Base-by-base conservation (phyloP, 2,888 invertebrate genomes). In the Polydrusus pterygomalis region DNA sequence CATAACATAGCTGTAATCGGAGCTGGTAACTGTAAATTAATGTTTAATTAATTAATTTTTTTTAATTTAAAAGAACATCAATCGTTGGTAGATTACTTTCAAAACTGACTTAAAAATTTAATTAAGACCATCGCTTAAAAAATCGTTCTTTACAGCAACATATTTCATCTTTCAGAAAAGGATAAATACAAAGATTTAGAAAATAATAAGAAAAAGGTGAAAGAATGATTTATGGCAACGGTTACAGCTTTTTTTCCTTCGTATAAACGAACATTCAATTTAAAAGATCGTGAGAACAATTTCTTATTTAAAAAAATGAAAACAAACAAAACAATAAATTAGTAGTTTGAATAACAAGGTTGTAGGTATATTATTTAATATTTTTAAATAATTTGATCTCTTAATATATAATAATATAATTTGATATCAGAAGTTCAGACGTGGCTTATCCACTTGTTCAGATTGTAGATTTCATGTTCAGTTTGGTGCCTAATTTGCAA, bases 121-220 rank as follows among this genome's bases (percentile, higher is more conserved):
- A 54, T 54, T 54, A 30, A n/a, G n/a, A 8, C 13, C 20, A 51
- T 20, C 20, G 20, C 51, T 13, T 54, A 25, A 54, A 54, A 54
- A 51, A 54, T 20, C 54, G 38, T 15, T 47, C 7, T 40, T 20
- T 15, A 40, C 64, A 38, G 20, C 38, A 54, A 38, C 51, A 54
- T 67, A 67, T 54, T 54, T 67, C 54, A 54, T 54, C 51, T 54
- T 67, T 67, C 54, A 18, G 18, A 38, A 49, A 67, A 30, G 54
- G 25, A 67, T 67, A 67, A 67, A 54, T 54, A 67, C 54, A 67
- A 67, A 34, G 54, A 54, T 54, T 51, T 40, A 25, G 38, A 17
- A 38, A 34, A 67, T 49, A 54, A 67, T 54, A 38, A 25, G 64
- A 64, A 64, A 45, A 34, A 64, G 64, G 49, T 49, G 49, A 20